phyloP scores from a whole-genome alignment of 1,140 invertebrate genomes.

The Pseudomyrmex gracilis region DNA sequence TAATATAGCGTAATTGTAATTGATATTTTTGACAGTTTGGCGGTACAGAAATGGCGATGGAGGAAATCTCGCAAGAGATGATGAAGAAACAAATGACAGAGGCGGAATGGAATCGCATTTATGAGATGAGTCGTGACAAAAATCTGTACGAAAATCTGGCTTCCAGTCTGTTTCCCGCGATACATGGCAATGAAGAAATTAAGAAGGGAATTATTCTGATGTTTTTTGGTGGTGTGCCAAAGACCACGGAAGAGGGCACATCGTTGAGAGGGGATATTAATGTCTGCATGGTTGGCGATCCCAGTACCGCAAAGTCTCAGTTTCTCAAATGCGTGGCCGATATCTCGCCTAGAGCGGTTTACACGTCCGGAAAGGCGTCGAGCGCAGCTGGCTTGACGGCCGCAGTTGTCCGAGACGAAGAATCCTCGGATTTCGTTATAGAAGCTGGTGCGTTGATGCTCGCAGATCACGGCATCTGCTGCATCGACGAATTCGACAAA shows the following conservation, averaged over 20 bases:
- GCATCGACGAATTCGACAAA: constrained; percentile 99
- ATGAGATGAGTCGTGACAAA: constrained; percentile 98
- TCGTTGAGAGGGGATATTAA: constrained; percentile 98
- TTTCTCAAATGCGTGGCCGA: constrained; percentile 98
- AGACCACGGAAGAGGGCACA: constrained; percentile 96
- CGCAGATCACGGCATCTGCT: constrained; percentile 99
- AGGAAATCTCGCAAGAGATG: constrained; percentile 95
- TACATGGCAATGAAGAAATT: constrained; percentile 99
- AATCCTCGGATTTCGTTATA: constrained; percentile 99
- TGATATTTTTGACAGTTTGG: constrained; percentile 87
- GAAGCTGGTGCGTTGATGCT: constrained; percentile 99
- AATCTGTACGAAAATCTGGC: constrained; percentile 97
- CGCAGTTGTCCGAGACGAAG: constrained; percentile 98
- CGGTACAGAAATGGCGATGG: constrained; percentile 91
- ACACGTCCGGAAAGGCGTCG: constrained; percentile 99
- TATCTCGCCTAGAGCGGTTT: constrained; percentile 97
- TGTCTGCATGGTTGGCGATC: constrained; percentile 99
- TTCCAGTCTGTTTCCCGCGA: constrained; percentile 97
- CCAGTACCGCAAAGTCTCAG: constrained; percentile 99
- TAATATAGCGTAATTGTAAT: constrained; percentile 1
- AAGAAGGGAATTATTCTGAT: constrained; percentile 98
- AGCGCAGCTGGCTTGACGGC: constrained; percentile 99
- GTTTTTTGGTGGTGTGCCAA: constrained; percentile 99
- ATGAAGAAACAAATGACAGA: constrained; percentile 98
- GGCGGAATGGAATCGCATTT: constrained; percentile 97